Base-by-base conservation (phyloP, 2,888 invertebrate species). In the Biston stratarius region DNA sequence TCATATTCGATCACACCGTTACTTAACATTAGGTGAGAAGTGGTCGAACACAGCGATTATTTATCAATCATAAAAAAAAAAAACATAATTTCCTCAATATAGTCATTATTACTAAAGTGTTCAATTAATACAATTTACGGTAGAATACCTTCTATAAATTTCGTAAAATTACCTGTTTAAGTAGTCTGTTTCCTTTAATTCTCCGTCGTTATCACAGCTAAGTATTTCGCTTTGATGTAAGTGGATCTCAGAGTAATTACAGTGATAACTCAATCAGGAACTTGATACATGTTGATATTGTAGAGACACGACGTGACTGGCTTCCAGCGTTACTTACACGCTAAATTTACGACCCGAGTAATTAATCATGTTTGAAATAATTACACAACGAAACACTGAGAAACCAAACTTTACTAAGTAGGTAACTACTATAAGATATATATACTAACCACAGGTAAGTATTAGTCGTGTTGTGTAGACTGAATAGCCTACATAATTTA, bases 161-260 rank as follows among this genome's bases (percentile, higher is more conserved):
- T 0, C 33, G 14, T n/a, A 45, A 44, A 45, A 33, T 34, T 24
- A 2, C 14, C n/a, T n/a, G 7, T 57, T 45, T 14, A 45, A 34
- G 47, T 45, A 11, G 38, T 9, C 24, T 24, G 38, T 49, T 58
- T 34, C 15, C 15, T 14, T 34, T 11, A 59, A 59, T n/a, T 48
- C 59, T 11, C 40, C 40, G 6, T 33, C 24, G 40, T 59, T 59
- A 59, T 48, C 59, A 49, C 59, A 33, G 15, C 38, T 15, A 49
- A 59, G 15, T 15, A 49, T n/a, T 42, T 33, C 40, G n/a, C 49
- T 59, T 59, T 49, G 59, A 59, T 42, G 59, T 59, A 59, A 59
- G 49, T 48, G 24, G 59, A 38, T 47, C 49, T 34, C 9, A n/a
- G 45, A 24, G 59, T 59, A 59, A 59, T 59, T 59, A 59, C 15